Conservation (phyloP, 2,888 invertebrate species). For the Chrysodeixis includens region DNA sequence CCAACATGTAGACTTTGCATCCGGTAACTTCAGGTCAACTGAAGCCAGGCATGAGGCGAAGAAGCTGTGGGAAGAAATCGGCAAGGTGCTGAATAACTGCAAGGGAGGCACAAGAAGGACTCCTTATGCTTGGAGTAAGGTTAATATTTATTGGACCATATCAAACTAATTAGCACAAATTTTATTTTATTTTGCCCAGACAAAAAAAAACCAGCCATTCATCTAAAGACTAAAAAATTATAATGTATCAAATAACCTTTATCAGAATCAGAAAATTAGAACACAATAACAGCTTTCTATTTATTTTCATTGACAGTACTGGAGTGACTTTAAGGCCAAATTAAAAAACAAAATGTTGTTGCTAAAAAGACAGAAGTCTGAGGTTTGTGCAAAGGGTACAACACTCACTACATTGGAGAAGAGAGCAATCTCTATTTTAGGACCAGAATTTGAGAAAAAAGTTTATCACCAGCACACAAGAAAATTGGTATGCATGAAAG, state of each 20-base stretch:
- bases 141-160: slow-evolving; percentile 42
- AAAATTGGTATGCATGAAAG: not conserved
- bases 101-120: slow-evolving; percentile 71
- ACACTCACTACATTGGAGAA: slow-evolving; percentile 76
- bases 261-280: not conserved
- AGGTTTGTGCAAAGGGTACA: slow-evolving; percentile 60
- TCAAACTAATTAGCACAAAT: not conserved
- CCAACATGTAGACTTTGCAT: slow-evolving; percentile 76
- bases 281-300: not conserved
- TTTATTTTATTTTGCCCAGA: too few species aligned
- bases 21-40: slow-evolving; percentile 69
- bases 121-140: slow-evolving; percentile 80
- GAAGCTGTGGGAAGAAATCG: slow-evolving; percentile 73
- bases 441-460: slow-evolving; percentile 73
- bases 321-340: slow-evolving; percentile 82
- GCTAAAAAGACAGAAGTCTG: slow-evolving; percentile 64
- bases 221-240: too few species aligned
- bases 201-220: too few species aligned
- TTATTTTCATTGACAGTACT: slow-evolving; percentile 65
- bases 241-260: too few species aligned
- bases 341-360: slow-evolving; percentile 73
- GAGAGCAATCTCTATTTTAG: slow-evolving; percentile 72
- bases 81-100: slow-evolving; percentile 68
- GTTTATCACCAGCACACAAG: slow-evolving; percentile 52
- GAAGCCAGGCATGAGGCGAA: slow-evolving; percentile 76